Conservation (phyloP, 2,888 invertebrate genomes). For the Drosophila subsilvestris region DNA sequence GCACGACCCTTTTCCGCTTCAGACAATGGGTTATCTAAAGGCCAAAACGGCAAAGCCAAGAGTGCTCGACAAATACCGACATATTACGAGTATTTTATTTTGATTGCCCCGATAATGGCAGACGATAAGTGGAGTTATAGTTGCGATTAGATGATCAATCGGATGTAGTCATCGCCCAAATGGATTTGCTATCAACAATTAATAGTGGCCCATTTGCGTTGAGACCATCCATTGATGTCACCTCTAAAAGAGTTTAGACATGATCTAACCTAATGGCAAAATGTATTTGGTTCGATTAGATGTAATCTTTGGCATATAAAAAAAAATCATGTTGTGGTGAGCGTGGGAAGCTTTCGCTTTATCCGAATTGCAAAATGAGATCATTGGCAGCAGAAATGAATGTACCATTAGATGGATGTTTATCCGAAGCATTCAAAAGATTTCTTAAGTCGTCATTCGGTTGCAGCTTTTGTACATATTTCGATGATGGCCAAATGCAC, state of each 20-base stretch:
- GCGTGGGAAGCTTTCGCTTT: not conserved
- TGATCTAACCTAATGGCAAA: not conserved
- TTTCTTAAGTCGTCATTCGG: no score
- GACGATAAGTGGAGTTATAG: constrained; percentile 30
- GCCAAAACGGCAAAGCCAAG: constrained; percentile 25
- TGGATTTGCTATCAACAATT: not conserved
- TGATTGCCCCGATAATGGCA: constrained; percentile 40
- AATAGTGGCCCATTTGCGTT: not conserved
- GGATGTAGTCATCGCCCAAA: not conserved
- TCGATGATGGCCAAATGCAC: constrained; percentile 28
- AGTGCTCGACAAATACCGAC: constrained; percentile 32
- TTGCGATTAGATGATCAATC: constrained; percentile 5
- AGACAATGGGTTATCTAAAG: constrained; percentile 16
- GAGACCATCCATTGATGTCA: constrained; percentile 47
- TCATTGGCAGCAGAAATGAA: not conserved
- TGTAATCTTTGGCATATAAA: constrained; percentile 7
- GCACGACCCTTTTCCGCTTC: not conserved
- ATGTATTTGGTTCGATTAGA: constrained; percentile 12
- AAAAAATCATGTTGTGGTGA: constrained; percentile 2
- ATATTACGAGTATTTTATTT: not conserved
- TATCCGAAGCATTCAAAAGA: no score
- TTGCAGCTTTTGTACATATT: constrained; percentile 12
- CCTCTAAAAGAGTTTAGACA: constrained; percentile 13
- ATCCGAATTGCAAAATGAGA: not conserved
- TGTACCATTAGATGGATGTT: not conserved